Evolutionary conservation across 2,113 vertebrate genomes (phyloP).

Genomic region (Macaca nemestrina): DNA sequence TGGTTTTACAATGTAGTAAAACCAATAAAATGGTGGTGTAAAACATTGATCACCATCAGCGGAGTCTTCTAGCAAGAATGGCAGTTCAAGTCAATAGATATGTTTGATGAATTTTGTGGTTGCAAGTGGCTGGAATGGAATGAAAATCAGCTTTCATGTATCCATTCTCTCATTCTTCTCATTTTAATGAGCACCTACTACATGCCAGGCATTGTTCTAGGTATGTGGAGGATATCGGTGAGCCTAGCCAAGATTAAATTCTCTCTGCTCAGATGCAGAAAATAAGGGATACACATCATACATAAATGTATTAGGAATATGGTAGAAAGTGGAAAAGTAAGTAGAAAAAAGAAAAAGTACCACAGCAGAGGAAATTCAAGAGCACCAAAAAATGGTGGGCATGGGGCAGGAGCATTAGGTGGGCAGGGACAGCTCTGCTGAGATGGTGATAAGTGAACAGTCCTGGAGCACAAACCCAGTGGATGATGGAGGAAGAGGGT

Average conservation of each 20-base stretch:
- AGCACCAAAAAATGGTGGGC: not conserved
- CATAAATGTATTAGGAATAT: not conserved
- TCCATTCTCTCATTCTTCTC: not conserved
- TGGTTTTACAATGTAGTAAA: too few species aligned
- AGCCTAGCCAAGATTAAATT: not conserved
- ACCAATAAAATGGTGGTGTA: not conserved
- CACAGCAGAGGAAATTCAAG: not conserved
- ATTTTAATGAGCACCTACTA: not conserved
- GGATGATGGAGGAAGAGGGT: not conserved
- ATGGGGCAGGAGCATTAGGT: fast-evolving
- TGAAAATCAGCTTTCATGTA: not conserved
- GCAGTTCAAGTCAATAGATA: not conserved
- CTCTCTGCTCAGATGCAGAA: not conserved
- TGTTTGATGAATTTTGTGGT: not conserved
- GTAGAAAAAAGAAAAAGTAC: not conserved
- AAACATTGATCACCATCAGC: not conserved
- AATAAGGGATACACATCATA: not conserved
- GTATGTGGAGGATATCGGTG: not conserved
- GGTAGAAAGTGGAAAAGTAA: not conserved
- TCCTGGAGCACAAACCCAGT: not conserved
- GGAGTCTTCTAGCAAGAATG: not conserved
- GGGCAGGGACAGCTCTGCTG: not conserved
- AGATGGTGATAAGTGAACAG: fast-evolving
- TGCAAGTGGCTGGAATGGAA: not conserved
- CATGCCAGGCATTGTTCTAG: not conserved